phyloP scores from a whole-genome alignment of 2,888 invertebrate species.

The Schizaphis graminum region DNA sequence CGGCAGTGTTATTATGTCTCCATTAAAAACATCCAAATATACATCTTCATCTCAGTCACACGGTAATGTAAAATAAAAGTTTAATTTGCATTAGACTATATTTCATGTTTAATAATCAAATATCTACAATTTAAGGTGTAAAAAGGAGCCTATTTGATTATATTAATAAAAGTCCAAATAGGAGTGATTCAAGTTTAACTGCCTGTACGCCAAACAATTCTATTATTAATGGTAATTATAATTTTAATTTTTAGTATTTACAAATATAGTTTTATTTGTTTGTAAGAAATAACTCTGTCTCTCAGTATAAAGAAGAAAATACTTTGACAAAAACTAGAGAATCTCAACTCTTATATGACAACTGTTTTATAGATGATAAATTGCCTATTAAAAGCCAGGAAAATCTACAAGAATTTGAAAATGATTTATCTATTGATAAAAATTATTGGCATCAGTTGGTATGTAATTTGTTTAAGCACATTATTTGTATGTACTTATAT shows the following conservation, averaged over 20 bases:
- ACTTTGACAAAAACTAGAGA: too few species aligned
- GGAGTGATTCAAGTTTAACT: background rate
- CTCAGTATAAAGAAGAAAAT: too few species aligned
- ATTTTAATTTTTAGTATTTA: background rate
- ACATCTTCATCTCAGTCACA: background rate
- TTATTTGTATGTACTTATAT: constrained; percentile 1
- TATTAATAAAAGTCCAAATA: background rate
- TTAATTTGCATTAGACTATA: background rate
- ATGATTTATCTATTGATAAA: constrained; percentile 18
- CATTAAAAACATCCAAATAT: background rate
- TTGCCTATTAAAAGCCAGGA: background rate
- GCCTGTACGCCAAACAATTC: background rate
- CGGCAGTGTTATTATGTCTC: background rate
- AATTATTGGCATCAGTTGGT: constrained; percentile 39
- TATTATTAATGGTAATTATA: background rate
- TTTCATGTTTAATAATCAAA: background rate
- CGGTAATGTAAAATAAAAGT: background rate
- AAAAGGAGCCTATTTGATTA: background rate
- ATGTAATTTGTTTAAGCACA: background rate
- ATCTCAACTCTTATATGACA: constrained; percentile 8
- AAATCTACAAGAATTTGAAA: constrained; percentile 24
- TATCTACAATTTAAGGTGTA: background rate
- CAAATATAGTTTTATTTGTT: background rate
- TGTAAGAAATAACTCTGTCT: too few species aligned
- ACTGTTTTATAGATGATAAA: constrained; percentile 17